A percentile compares a stretch with the other conserved stretches of the same genome.
These are phyloP conservation scores for Gibbula magus DNA, from an alignment of 2,888 invertebrate genomes.

Conservation along the genomic window DNA sequence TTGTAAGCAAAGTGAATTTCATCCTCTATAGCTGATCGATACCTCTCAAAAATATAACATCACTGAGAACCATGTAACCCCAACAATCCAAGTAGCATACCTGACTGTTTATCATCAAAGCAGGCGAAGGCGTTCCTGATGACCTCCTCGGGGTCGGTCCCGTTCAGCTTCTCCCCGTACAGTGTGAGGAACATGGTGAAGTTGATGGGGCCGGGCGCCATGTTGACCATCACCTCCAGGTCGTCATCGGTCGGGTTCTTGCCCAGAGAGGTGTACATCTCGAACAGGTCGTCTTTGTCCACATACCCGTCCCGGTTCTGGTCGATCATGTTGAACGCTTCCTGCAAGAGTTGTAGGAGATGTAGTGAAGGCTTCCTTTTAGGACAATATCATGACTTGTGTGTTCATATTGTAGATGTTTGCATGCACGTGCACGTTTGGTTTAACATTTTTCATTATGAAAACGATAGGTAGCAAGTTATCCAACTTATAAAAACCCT, in stretches of 20 bases:
- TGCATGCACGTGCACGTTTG: no score
- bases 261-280: constrained; percentile 71
- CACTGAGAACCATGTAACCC: no score
- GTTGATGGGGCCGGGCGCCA: constrained; percentile 72
- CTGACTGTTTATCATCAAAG: constrained; percentile 64
- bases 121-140: constrained; percentile 72
- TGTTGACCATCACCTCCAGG: constrained; percentile 70
- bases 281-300: constrained; percentile 69
- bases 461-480: no score
- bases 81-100: no score
- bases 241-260: constrained; percentile 70
- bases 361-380: no score
- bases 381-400: no score
- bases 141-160: constrained; percentile 73
- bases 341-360: constrained; percentile 43
- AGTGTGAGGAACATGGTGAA: constrained; percentile 75
- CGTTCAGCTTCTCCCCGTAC: constrained; percentile 73
- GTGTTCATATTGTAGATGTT: no score
- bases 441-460: no score
- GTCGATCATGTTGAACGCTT: constrained; percentile 73
- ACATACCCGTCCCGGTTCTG: constrained; percentile 72
- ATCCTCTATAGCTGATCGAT: no score
- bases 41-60: no score
- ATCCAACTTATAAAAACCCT: no score
- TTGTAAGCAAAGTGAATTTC: no score